Evolutionary conservation across 1,140 invertebrate genomes (phyloP).

Genomic region (Pseudomyrmex pallidus): DNA sequence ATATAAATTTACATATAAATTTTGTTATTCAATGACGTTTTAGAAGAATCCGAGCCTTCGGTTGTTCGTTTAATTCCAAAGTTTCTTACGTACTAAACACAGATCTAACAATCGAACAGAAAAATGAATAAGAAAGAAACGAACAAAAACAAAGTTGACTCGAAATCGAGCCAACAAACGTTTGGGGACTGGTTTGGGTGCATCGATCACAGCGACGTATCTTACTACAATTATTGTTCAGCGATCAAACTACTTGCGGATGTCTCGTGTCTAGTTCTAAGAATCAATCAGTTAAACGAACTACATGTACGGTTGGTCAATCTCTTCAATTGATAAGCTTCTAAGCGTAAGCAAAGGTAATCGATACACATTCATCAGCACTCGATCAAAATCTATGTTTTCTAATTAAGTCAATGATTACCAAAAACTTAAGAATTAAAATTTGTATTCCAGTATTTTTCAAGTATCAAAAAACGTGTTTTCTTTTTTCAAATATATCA

Average conservation of each 20-base stretch:
- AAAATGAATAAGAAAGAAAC: slow-evolving; percentile 14
- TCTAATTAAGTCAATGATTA: slow-evolving; percentile 4
- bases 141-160: slow-evolving; percentile 9
- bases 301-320: neutral
- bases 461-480: no score
- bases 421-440: neutral
- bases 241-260: slow-evolving; percentile 30
- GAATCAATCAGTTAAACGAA: slow-evolving; percentile 9
- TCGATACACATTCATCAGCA: no score
- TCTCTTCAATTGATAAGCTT: neutral
- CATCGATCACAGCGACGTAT: slow-evolving; percentile 12
- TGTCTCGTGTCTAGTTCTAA: neutral
- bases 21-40: neutral
- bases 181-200: neutral
- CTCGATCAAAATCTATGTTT: no score
- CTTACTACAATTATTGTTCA: neutral
- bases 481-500: no score
- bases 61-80: slow-evolving; percentile 23
- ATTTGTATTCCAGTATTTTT: no score
- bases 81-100: slow-evolving; percentile 14
- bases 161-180: slow-evolving; percentile 38
- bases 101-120: slow-evolving; percentile 1
- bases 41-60: neutral
- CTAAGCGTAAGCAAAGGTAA: slow-evolving; percentile 1
- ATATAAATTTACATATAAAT: neutral